phyloP scores from a whole-genome alignment of 2,113 vertebrate genomes.

The Bettongia penicillata region DNA sequence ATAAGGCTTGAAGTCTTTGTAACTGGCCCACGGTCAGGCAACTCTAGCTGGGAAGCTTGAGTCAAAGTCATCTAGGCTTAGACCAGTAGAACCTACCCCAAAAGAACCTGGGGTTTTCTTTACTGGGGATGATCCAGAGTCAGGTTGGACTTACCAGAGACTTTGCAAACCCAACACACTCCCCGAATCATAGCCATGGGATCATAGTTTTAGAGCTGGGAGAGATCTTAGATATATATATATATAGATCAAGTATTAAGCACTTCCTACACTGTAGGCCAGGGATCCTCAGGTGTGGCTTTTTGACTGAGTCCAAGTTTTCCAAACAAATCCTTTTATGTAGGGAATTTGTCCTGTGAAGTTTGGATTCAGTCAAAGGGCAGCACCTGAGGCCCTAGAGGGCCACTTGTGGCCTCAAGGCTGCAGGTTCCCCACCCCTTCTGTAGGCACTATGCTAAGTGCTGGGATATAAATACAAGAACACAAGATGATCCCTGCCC shows the following conservation, averaged over 20 bases:
- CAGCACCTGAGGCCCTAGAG: no score
- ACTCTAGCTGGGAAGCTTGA: constrained; percentile 44
- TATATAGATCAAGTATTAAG: neutral
- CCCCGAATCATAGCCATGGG: neutral
- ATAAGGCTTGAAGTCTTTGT: neutral
- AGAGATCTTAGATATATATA: neutral
- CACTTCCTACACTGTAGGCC: constrained; percentile 14
- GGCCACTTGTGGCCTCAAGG: no score
- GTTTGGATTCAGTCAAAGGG: no score
- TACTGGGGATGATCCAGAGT: neutral
- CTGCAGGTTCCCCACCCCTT: no score
- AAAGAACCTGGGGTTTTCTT: neutral
- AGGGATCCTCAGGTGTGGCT: no score
- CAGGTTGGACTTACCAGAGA: neutral
- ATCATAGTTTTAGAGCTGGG: neutral
- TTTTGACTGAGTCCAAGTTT: no score
- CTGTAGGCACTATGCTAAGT: no score
- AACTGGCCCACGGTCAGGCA: constrained; percentile 51
- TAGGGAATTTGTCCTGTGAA: no score
- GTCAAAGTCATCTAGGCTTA: constrained; percentile 1
- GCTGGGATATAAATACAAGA: neutral
- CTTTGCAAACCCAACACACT: neutral
- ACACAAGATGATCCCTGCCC: neutral
- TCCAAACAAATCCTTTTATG: no score
- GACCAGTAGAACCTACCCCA: neutral